Evolutionary conservation across 2,113 vertebrate species (phyloP).

Genomic region (Spea multiplicata): DNA sequence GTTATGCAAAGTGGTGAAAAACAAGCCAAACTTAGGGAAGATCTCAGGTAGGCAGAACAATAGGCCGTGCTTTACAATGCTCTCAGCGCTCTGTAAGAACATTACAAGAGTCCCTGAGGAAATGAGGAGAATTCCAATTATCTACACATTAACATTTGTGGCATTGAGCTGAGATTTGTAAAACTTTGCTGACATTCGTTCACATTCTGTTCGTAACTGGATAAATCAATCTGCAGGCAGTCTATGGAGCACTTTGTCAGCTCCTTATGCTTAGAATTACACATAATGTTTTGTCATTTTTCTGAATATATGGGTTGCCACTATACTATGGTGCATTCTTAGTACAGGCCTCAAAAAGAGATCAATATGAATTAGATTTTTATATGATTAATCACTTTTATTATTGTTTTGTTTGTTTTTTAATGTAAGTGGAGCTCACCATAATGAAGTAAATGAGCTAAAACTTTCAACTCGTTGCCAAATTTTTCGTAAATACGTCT

Average conservation of each 20-base stretch:
- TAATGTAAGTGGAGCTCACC: no score
- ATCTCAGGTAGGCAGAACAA: constrained; percentile 26
- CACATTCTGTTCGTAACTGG: background rate
- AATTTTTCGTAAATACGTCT: no score
- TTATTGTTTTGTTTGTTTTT: no score
- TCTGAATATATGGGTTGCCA: background rate
- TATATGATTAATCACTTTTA: no score
- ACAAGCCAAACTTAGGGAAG: background rate
- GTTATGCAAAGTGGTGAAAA: constrained; percentile 25
- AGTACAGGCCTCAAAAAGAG: background rate
- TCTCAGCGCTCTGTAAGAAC: background rate
- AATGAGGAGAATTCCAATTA: background rate
- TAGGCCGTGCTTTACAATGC: background rate
- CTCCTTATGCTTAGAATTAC: background rate
- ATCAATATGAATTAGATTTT: no score
- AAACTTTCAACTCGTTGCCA: no score
- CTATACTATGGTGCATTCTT: background rate
- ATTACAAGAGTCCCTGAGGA: background rate
- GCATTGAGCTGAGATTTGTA: background rate
- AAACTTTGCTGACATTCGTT: background rate
- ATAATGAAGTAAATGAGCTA: no score
- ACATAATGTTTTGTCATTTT: background rate
- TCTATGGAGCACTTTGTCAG: background rate
- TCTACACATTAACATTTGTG: constrained; percentile 2
- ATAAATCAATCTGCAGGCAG: background rate